Evolutionary conservation across 1,140 invertebrate species (phyloP).

Genomic region (Diorhabda carinulata): DNA sequence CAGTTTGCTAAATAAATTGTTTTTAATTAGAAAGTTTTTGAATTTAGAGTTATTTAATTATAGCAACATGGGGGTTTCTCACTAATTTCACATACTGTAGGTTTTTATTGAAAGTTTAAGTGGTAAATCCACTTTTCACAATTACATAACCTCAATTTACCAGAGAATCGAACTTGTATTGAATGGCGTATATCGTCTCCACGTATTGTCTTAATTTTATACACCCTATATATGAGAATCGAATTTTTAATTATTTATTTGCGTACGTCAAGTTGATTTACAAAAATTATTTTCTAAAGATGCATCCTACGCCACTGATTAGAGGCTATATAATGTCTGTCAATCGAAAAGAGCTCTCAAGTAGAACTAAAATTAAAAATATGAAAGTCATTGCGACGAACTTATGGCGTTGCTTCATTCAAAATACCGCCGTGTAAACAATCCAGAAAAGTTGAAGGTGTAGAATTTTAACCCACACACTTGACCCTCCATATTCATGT

Average conservation of each 20-base stretch:
- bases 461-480: slow-evolving; percentile 31
- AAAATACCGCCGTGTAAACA: slow-evolving; percentile 35
- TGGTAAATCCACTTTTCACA: no score
- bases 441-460: slow-evolving; percentile 30
- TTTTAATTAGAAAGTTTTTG: no score
- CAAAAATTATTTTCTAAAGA: not conserved
- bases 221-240: no score
- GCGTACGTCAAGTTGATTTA: not conserved
- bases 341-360: not conserved
- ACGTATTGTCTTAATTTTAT: no score
- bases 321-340: not conserved
- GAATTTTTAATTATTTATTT: not conserved
- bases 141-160: no score
- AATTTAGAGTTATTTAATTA: no score
- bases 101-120: no score
- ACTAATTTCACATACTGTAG: no score
- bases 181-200: no score
- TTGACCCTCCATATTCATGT: slow-evolving; percentile 34
- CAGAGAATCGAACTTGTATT: no score
- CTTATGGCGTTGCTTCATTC: slow-evolving; percentile 24
- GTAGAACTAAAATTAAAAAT: slow-evolving; percentile 12
- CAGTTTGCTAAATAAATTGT: no score
- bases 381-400: slow-evolving; percentile 26
- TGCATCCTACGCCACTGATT: not conserved
- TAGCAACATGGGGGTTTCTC: no score